A percentile compares a stretch with the other conserved stretches of the same genome.
phyloP scores from a whole-genome alignment of 2,888 invertebrate genomes.

The Serripes groenlandicus region DNA sequence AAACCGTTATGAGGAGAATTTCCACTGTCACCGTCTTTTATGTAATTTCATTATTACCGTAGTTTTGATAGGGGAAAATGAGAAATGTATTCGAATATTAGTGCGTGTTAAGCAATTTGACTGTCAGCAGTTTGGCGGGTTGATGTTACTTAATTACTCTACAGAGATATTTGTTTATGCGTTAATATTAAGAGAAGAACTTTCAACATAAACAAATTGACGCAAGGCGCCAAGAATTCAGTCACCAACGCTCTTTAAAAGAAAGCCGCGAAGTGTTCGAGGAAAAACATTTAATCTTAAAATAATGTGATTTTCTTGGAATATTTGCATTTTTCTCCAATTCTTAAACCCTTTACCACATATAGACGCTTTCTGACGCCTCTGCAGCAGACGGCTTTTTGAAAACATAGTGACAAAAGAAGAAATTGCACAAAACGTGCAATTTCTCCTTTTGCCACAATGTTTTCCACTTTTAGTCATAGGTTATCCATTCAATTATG shows the following conservation, averaged over 20 bases:
- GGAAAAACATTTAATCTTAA: too few species aligned
- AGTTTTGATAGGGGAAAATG: constrained; percentile 48
- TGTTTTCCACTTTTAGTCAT: background rate
- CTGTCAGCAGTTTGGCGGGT: constrained; percentile 43
- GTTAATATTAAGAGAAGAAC: constrained; percentile 13
- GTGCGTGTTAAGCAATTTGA: constrained; percentile 46
- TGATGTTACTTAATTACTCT: constrained; percentile 46
- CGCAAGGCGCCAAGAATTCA: constrained; percentile 14
- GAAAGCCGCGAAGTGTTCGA: too few species aligned
- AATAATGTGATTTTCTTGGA: background rate
- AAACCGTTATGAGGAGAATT: constrained; percentile 53
- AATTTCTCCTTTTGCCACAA: background rate
- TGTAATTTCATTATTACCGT: constrained; percentile 56
- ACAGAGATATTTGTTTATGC: constrained; percentile 23
- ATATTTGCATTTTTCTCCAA: background rate
- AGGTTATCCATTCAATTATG: too few species aligned
- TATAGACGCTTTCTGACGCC: background rate
- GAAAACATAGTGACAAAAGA: background rate
- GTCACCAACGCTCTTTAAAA: background rate
- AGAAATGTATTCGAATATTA: constrained; percentile 61
- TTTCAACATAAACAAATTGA: constrained; percentile 13
- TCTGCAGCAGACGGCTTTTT: background rate
- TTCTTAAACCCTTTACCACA: background rate
- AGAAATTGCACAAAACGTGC: background rate
- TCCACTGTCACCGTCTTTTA: constrained; percentile 54